Evolutionary conservation across 2,797 vertebrate species (phyloP), one percentile per base, ranked within the genome.

Genomic region (Sphenodon punctatus): DNA sequence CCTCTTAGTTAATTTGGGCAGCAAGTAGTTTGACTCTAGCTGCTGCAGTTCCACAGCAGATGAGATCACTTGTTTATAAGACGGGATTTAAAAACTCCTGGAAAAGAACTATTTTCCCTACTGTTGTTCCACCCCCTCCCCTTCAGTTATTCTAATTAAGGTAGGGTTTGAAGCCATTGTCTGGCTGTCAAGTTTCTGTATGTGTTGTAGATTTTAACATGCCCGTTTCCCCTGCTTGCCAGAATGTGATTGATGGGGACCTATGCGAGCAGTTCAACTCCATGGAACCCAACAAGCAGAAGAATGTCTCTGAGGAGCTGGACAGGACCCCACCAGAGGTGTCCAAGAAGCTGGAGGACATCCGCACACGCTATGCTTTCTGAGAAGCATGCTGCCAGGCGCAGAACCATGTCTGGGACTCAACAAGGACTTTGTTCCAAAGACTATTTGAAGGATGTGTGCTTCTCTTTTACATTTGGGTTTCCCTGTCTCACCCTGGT

Each of bases 241-340:
- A 99, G 99, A 99, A 99, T 38, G 99, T 99, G 93, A 99, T 99
- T 9, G 98, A 99, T 58, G 99, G 99, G 77, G 99, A 99, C 88
- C 97, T 99, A 64, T 99, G 98, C 71, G 99, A 99, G 92, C 99
- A 99, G 95, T 99, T 99, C 78, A 99, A 99, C 93, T 99, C 98
- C n/a, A 99, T 99, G 99, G 99, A 99, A 75, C 98, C 98, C 4
- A 98, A 98, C 92, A 99, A 99, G 85, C 99, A 99, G 95, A 99
- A 99, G 88, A 99, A 99, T 0, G 98, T 99, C 59, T 97, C 98
- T 0, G 98, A 99, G 79, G 99, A 99, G 91, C 94, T 99, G 90
- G 99, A 99, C 94, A 91, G 98, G 80, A 99, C 98, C 4, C 99
- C 98, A 0, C 98, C 99, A 0, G 99, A 99, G 80, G 99, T 99